Base-by-base conservation (phyloP, 2,113 vertebrate species). In the Corythoichthys intestinalis region DNA sequence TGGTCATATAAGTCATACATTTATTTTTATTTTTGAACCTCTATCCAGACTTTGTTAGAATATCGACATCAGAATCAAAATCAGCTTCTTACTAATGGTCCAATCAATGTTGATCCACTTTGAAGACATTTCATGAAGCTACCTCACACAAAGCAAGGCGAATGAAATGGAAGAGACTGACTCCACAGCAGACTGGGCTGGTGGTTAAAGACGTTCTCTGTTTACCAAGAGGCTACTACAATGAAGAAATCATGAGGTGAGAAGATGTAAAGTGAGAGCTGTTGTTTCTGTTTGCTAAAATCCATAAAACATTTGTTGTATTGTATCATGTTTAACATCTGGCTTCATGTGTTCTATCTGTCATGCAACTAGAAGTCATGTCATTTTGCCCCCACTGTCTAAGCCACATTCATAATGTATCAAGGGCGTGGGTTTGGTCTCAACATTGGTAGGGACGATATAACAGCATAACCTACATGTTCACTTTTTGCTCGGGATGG, bases 121-220 rank as follows among this genome's bases (percentile, higher is more conserved):
- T 69, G 8, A 69, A 83, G 84, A 28, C 11, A 0, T 37, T n/a
- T 13, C 46, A 72, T 28, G 20, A 9, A 0, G 11, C 52, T 14
- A 50, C 38, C 5, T n/a, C 2, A 0, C 67, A 50, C 41, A 83
- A 61, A 76, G 20, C 4, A 0, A 10, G 4, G 3, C 34, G 35
- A 52, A 28, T 87, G 0, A 86, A 64, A 58, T 91, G 89, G 89
- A 88, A 68, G 71, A 76, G 70, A 8, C 4, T n/a, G 56, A 50
- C 6, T 15, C 79, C 17, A 0, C 72, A 71, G 39, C 83, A 38
- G 64, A 73, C 17, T 0, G 67, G 77, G 4, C 78, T 89, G 66
- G 82, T 83, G 69, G 89, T 91, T 50, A 89, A 81, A 79, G 89
- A 91, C 1, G 81, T 89, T 44, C 20, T 89, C 47, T 91, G 87